A percentile compares a stretch with the other conserved stretches of the same genome.
phyloP scores from a whole-genome alignment of 1,140 invertebrate genomes.

The Heliconius nattereri region DNA sequence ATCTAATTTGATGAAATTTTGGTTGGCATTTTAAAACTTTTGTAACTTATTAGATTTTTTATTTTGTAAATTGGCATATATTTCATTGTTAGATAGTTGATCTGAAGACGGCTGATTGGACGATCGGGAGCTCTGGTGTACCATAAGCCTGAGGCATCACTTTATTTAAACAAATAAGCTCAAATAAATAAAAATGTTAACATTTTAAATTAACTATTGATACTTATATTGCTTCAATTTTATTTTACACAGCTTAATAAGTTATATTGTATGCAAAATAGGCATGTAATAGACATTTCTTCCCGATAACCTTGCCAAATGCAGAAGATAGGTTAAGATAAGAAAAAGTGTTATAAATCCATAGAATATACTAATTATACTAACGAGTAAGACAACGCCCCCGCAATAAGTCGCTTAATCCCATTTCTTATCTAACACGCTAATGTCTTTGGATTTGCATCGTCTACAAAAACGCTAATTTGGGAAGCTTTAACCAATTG shows the following conservation, averaged over 20 bases:
- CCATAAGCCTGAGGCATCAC: no score
- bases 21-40: neutral
- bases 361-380: neutral
- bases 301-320: neutral
- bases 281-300: neutral
- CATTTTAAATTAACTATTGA: no score
- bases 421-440: conserved; percentile 73
- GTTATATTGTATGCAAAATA: no score
- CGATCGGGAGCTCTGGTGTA: no score
- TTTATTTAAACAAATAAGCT: no score
- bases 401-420: conserved; percentile 55
- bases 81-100: no score
- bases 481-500: conserved; percentile 14
- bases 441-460: conserved; percentile 77
- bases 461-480: conserved; percentile 56
- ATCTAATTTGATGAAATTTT: neutral
- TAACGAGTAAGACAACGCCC: conserved; percentile 15
- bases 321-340: neutral
- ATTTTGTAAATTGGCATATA: no score
- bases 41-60: no score
- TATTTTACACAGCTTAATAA: no score
- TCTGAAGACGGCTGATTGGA: no score
- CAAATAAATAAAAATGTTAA: no score
- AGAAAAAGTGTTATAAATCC: neutral
- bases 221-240: no score